These are phyloP conservation scores for Lamellibrachia columna DNA, from an alignment of 2,888 invertebrate species.

Conservation along the genomic window DNA sequence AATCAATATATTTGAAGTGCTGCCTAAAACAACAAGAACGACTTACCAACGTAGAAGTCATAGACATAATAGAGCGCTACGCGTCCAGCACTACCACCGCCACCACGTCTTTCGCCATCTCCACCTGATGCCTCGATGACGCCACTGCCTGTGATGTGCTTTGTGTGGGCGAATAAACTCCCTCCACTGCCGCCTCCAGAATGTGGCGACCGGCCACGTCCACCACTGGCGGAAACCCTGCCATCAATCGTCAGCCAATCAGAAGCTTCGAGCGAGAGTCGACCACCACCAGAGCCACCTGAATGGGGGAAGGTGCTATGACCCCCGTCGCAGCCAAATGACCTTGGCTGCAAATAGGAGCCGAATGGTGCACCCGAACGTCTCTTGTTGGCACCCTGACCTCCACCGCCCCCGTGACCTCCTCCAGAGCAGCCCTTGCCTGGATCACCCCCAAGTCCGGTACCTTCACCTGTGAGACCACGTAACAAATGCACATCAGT, in stretches of 20 bases:
- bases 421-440: slow-evolving; percentile 13
- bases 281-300: slow-evolving; percentile 49
- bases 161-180: slow-evolving; percentile 45
- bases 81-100: slow-evolving; percentile 13
- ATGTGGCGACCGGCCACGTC: slow-evolving; percentile 45
- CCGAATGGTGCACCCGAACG: background rate
- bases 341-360: background rate
- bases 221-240: slow-evolving; percentile 44
- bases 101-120: background rate
- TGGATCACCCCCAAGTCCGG: slow-evolving; percentile 7
- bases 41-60: slow-evolving; percentile 19
- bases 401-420: slow-evolving; percentile 22
- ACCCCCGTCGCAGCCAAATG: slow-evolving; percentile 13
- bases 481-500: background rate
- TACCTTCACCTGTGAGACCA: background rate
- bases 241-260: slow-evolving; percentile 51
- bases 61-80: slow-evolving; percentile 10
- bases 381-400: background rate
- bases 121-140: slow-evolving; percentile 47
- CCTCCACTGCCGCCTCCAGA: slow-evolving; percentile 55
- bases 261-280: slow-evolving; percentile 40
- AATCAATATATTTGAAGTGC: too few species aligned
- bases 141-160: slow-evolving; percentile 49
- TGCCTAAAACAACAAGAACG: background rate
- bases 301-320: background rate